Conservation (phyloP, 2,888 invertebrate genomes). For the Amphimallon solstitiale region DNA sequence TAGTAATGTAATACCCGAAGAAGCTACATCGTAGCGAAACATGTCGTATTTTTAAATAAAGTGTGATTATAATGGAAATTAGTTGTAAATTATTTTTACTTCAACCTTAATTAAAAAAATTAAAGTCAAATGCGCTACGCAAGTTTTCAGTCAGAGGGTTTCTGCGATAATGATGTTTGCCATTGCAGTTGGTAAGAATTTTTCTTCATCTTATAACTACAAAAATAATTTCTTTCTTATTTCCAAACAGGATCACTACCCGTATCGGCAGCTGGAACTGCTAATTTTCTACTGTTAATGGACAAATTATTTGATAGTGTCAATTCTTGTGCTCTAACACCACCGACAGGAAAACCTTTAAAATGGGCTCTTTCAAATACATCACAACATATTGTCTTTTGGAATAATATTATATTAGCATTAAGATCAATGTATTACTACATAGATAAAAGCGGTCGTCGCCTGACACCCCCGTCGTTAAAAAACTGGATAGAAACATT, state of each 20-base stretch:
- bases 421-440: constrained; percentile 32
- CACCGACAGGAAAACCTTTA: not conserved
- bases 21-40: too few relatives aligned
- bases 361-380: constrained; percentile 24
- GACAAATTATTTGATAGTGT: constrained; percentile 44
- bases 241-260: too few relatives aligned
- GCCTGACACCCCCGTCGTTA: constrained; percentile 8
- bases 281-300: constrained; percentile 42
- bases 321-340: constrained; percentile 18
- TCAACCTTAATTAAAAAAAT: constrained; percentile 37
- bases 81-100: too few relatives aligned
- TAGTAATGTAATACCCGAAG: constrained; percentile 25
- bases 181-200: too few relatives aligned
- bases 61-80: too few relatives aligned
- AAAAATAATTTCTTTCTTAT: not conserved
- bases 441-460: constrained; percentile 20
- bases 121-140: constrained; percentile 36
- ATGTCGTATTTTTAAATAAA: too few relatives aligned
- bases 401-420: constrained; percentile 31
- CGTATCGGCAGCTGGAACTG: constrained; percentile 31
- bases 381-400: constrained; percentile 38
- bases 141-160: constrained; percentile 35
- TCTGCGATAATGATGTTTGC: too few relatives aligned
- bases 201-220: not conserved
- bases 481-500: constrained; percentile 18